Base-by-base conservation (phyloP, 2,888 invertebrate species). In the Acanthosepion esculentum region DNA sequence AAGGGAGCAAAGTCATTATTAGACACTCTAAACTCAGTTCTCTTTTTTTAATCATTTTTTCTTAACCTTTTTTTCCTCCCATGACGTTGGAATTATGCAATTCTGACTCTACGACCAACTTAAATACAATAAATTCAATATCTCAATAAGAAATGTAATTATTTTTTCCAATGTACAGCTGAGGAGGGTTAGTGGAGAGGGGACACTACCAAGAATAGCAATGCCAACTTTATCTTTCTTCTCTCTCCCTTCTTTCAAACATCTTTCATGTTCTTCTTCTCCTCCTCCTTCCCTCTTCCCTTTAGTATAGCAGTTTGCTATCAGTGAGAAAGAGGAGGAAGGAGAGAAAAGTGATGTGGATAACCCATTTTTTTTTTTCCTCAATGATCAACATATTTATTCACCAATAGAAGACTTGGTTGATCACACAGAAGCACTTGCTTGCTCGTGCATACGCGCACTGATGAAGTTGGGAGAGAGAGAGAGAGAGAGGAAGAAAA, bases 331-430 rank as follows among this genome's bases (percentile, higher is more conserved):
- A 4, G n/a, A 33, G 2, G 78, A n/a, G 78, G n/a, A 12, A 33
- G 78, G 78, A n/a, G 78, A 15, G 78, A n/a, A 8, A 78, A 78
- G 78, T 78, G 78, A 78, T 78, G 78, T 33, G 78, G n/a, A 78
- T 78, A 78, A 78, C 78, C 78, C 33, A 78, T n/a, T 78, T 78
- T 78, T 15, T 78, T 78, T 78, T 78, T 78, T 78, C 26, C 12
- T 33, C 78, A n/a, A 78, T 78, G 78, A 78, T 78, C 78, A 78
- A 78, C 78, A 78, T 78, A 78, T 78, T 78, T 78, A n/a, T 78
- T 78, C 78, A 78, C 78, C 78, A 78, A 78, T 78, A 78, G 78
- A 78, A 78, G 78, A 78, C 78, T 10, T 78, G 78, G n/a, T n/a
- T 78, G 78, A 78, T 78, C 78, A 78, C 12, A 78, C n/a, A n/a